Percentiles rank a stretch among this genome's conserved stretches.
Conservation (phyloP, 30 jellyfish, hydroid and myxozoan species). For the Aurelia sp. region DNA sequence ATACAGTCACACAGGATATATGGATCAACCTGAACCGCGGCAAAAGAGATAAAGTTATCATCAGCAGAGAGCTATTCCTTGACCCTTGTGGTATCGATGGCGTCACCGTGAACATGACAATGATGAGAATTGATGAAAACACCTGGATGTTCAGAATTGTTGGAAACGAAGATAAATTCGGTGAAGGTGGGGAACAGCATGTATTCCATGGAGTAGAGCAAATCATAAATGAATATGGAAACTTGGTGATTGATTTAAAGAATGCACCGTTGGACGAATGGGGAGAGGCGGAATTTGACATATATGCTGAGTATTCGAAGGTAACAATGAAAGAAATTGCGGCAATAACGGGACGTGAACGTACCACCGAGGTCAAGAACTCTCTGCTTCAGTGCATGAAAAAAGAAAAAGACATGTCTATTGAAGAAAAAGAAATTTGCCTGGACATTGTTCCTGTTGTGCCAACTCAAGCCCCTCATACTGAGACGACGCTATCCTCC, state of each 20-base stretch:
- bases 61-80: slow-evolving; percentile 17
- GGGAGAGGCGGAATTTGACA: no score
- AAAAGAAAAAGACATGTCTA: not conserved
- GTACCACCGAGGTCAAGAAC: not conserved
- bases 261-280: not conserved
- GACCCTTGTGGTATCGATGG: slow-evolving; percentile 36
- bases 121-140: not conserved
- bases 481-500: no score
- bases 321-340: not conserved
- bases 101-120: not conserved
- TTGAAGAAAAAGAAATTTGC: not conserved
- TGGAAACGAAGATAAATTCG: not conserved
- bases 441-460: no score
- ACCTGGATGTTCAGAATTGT: not conserved
- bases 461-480: no score
- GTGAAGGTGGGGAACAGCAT: not conserved
- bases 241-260: slow-evolving; percentile 7
- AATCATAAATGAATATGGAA: slow-evolving; percentile 15
- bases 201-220: not conserved
- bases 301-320: slow-evolving; percentile 1
- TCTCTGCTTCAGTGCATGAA: not conserved
- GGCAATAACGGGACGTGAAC: not conserved
- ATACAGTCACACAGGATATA: not conserved
- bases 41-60: not conserved
- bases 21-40: slow-evolving; percentile 8